Evolutionary conservation across 2,888 invertebrate species (phyloP).

Genomic region (Apantesis nais): DNA sequence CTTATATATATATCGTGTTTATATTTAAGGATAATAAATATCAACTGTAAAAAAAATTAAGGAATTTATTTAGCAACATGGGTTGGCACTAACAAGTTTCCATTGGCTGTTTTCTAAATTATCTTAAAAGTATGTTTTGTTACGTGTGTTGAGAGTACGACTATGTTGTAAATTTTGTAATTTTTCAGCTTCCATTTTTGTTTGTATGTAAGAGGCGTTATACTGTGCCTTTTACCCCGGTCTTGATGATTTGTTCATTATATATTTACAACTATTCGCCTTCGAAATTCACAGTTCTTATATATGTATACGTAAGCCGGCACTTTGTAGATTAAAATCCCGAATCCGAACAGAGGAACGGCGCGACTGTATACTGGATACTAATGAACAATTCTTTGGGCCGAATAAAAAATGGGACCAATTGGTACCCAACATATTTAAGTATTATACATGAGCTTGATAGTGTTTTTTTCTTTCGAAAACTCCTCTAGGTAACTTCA

Average conservation of each 20-base stretch:
- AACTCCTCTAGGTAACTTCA: no score
- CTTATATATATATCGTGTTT: no score
- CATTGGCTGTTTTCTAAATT: no score
- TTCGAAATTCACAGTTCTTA: slow-evolving; percentile 12
- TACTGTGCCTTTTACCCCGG: neutral
- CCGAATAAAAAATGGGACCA: slow-evolving; percentile 31
- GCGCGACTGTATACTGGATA: slow-evolving; percentile 23
- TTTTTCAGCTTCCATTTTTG: neutral
- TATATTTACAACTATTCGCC: slow-evolving; percentile 19
- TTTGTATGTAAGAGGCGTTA: neutral
- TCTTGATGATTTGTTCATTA: slow-evolving; percentile 12
- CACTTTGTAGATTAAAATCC: slow-evolving; percentile 47
- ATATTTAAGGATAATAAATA: neutral
- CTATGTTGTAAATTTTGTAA: neutral
- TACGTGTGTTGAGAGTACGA: neutral
- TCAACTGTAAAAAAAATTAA: neutral
- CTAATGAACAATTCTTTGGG: slow-evolving; percentile 43
- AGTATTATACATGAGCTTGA: neutral
- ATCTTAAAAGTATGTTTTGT: no score
- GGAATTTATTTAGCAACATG: neutral
- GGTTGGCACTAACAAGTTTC: no score
- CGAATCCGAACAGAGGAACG: slow-evolving; percentile 34
- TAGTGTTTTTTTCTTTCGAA: no score
- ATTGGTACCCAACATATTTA: neutral
- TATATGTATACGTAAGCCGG: slow-evolving; percentile 20